phyloP scores from a whole-genome alignment of 2,113 vertebrate genomes.

The Corvus hawaiiensis region DNA sequence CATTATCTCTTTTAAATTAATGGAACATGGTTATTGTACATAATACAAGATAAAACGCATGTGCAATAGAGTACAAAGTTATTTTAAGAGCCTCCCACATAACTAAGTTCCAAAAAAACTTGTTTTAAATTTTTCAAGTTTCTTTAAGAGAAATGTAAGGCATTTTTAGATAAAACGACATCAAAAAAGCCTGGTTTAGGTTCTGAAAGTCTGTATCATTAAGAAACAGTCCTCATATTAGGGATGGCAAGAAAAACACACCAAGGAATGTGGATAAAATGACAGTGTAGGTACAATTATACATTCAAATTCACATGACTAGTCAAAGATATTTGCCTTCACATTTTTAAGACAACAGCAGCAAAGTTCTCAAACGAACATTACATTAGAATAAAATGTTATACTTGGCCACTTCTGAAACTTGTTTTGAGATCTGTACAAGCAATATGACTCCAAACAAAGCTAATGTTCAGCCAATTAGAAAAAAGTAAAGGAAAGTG shows the following conservation, averaged over 20 bases:
- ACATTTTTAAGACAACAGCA: slow-evolving; percentile 50
- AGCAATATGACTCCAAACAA: slow-evolving; percentile 28
- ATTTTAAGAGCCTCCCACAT: background rate
- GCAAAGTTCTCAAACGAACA: slow-evolving; percentile 32
- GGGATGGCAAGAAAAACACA: background rate
- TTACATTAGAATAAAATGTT: slow-evolving; percentile 55
- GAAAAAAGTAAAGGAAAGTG: background rate
- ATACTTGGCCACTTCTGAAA: slow-evolving; percentile 28
- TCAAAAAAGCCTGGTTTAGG: background rate
- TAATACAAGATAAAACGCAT: background rate
- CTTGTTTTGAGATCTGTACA: slow-evolving; percentile 39
- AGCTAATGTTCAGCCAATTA: slow-evolving; percentile 26
- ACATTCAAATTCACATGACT: background rate
- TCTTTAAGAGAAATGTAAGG: background rate
- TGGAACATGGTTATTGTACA: background rate
- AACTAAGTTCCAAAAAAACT: background rate
- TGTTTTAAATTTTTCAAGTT: background rate
- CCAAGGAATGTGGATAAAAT: background rate
- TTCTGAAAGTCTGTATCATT: background rate
- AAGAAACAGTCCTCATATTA: background rate
- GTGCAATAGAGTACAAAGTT: background rate
- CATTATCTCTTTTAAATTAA: background rate
- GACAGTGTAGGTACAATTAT: background rate
- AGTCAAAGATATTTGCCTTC: background rate
- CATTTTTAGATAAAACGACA: background rate